phyloP scores from a whole-genome alignment of 2,888 invertebrate species.

The Drosophila mettleri region DNA sequence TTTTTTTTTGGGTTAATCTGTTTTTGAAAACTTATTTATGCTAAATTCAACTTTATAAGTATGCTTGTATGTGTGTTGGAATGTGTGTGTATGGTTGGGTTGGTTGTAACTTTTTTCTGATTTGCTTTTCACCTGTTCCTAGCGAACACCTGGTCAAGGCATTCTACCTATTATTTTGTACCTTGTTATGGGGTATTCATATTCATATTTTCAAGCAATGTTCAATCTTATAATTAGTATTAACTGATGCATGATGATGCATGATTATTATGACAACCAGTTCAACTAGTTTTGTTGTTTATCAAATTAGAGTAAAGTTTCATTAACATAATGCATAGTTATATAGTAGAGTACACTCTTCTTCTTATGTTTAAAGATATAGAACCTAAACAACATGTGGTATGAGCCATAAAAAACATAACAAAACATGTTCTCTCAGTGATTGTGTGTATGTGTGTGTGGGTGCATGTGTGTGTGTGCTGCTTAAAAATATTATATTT shows the following conservation, averaged over 20 bases:
- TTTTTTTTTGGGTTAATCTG: slow-evolving; percentile 45
- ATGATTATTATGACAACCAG: slow-evolving; percentile 60
- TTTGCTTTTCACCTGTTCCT: slow-evolving; percentile 71
- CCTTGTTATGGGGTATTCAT: slow-evolving; percentile 69
- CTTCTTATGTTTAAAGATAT: slow-evolving; percentile 19
- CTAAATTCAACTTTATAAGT: slow-evolving; percentile 72
- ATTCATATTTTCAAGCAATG: slow-evolving; percentile 15
- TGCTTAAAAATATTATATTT: slow-evolving; percentile 30
- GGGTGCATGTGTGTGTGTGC: neutral
- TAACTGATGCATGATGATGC: slow-evolving; percentile 14
- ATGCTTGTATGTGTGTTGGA: slow-evolving; percentile 38
- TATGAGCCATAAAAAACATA: slow-evolving; percentile 52
- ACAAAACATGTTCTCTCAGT: slow-evolving; percentile 45
- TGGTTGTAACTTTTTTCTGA: slow-evolving; percentile 30
- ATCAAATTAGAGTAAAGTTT: slow-evolving; percentile 42
- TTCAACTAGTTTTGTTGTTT: slow-evolving; percentile 64
- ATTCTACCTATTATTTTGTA: slow-evolving; percentile 59
- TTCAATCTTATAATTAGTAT: slow-evolving; percentile 39
- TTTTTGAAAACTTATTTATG: slow-evolving; percentile 65
- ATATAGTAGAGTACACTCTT: slow-evolving; percentile 16
- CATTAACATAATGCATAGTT: slow-evolving; percentile 51
- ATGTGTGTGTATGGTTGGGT: slow-evolving; percentile 29
- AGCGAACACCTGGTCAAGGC: slow-evolving; percentile 27
- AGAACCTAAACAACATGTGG: slow-evolving; percentile 55
- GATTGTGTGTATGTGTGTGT: neutral